Conservation (phyloP, 2,113 vertebrate species). For the Eidolon helvum region DNA sequence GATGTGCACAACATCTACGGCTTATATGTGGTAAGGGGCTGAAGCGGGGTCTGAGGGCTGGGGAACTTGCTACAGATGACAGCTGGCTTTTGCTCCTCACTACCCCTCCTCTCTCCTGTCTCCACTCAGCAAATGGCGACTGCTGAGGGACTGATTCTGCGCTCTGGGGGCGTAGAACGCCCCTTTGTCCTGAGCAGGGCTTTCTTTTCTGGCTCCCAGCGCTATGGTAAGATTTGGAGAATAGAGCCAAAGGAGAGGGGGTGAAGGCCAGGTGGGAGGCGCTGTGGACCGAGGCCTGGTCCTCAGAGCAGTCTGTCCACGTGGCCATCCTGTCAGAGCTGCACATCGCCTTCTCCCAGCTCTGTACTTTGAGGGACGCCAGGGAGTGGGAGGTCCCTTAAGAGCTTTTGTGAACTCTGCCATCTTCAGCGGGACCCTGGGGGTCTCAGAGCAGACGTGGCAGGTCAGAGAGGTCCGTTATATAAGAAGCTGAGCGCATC, state of each 20-base stretch:
- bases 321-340: background rate
- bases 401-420: background rate
- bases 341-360: background rate
- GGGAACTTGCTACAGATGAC: background rate
- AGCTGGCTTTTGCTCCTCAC: background rate
- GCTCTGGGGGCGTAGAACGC: slow-evolving; percentile 90
- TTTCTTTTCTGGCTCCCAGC: slow-evolving; percentile 95
- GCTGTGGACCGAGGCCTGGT: background rate
- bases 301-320: background rate
- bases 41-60: background rate
- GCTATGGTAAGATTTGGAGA: slow-evolving; percentile 83
- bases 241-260: background rate
- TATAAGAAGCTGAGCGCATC: background rate
- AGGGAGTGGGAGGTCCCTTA: background rate
- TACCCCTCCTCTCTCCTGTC: background rate
- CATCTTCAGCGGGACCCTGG: background rate
- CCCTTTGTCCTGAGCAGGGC: slow-evolving; percentile 92
- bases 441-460: background rate
- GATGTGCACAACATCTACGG: slow-evolving; percentile 94
- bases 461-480: background rate
- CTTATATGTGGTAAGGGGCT: slow-evolving; percentile 89
- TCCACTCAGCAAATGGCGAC: slow-evolving; percentile 91
- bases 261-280: background rate
- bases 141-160: slow-evolving; percentile 87
- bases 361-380: background rate